Evolutionary conservation across 2,797 vertebrate species (phyloP), one percentile per base, ranked within the genome.

Genomic region (Cheirogaleus major): DNA sequence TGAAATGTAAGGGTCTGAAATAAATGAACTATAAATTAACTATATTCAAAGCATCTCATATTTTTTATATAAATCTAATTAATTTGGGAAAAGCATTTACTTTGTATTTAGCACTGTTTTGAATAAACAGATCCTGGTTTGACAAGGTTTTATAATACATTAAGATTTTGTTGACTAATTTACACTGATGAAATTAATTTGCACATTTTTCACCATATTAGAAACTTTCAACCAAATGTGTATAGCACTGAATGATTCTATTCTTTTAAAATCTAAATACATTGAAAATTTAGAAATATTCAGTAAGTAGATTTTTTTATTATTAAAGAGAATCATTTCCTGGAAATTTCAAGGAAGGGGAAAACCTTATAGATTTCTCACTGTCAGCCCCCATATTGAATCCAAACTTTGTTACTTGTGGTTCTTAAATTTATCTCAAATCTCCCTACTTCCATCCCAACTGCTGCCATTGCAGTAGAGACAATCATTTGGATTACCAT

Each of bases 21-120:
- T 92, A 96, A 97, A 93, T 83, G n/a, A 95, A 78, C 18, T 93
- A 59, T 18, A 84, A 89, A 93, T 93, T 90, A 95, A 67, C 17
- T 65, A 27, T 10, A 65, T 92, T 93, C 35, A 93, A 95, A 76
- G 30, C 35, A 91, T 79, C 35, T 80, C 13, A 82, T 73, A 67
- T 83, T 88, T 96, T 93, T 72, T 86, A 96, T 41, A 95, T 32
- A 95, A 88, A 91, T 57, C 61, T 89, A 91, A 97, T 94, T 90
- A 94, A 96, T 79, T 93, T 95, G 17, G 61, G 20, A 43, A 91
- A 93, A 89, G 5, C 32, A 83, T 32, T 89, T 92, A 93, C 55
- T 75, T 72, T 94, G 76, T 55, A 88, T 89, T 96, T 73, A 82
- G 55, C 17, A 94, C 41, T 95, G 76, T 79, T 93, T 52, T 91